Evolutionary conservation across 2,113 vertebrate genomes (phyloP), one percentile per base, ranked within the genome.

Genomic region (Ctenodactylus gundi): DNA sequence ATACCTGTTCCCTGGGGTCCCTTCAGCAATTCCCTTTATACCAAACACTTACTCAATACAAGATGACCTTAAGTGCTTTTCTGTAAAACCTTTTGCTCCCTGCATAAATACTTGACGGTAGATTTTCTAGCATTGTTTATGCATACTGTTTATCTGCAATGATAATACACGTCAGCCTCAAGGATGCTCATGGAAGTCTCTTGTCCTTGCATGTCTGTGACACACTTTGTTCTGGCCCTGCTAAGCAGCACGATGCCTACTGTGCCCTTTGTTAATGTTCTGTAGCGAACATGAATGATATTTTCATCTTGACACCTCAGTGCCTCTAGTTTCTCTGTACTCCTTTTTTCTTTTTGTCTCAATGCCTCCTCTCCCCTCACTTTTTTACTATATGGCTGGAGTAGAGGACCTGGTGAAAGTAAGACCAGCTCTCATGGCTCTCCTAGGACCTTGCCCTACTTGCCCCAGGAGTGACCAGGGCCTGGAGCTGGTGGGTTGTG

Each of bases 11-110:
- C 39, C 49, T 0, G 10, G n/a, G 93, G 75, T 94, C 84, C 57
- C 1, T 13, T 41, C 36, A 65, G 20, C 70, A n/a, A 15, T 85
- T 73, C 44, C 29, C 46, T 95, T 89, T 65, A 44, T 55, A 86
- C 53, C 41, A 90, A 73, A 39, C 17, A 57, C 80, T 34, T 92
- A 46, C 0, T 23, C 44, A 88, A 4, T 41, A 92, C 41, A 85
- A 20, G 88, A 21, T 67, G 34, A 88, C n/a, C 70, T 23, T 67
- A 84, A 91, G 80, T 91, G 64, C 65, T 93, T 94, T 91, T 70
- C 78, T 87, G 0, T 87, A 76, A 65, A 39, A 72, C 34, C 29
- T 94, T 53, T 73, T 65, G 12, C 53, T 91, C 64, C 65, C 77
- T 73, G 34, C 44, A 27, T 14, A n/a, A n/a, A 5, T 64, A 70